Conservation (phyloP, 1,140 invertebrate species). For the Venturia canescens region DNA sequence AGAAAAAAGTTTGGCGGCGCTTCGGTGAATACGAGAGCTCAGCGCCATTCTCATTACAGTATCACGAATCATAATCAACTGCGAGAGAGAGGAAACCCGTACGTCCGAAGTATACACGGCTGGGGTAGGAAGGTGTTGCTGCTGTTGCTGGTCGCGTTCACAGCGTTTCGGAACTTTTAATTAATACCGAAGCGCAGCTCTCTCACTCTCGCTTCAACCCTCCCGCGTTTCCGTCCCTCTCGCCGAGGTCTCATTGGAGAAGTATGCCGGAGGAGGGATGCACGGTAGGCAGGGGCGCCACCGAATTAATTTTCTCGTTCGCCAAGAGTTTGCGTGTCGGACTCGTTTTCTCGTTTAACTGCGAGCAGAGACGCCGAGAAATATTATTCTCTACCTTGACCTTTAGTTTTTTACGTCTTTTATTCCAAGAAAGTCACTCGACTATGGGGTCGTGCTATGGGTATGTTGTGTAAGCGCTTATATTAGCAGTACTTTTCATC, state of each 20-base stretch:
- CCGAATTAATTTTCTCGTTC: conserved; percentile 42
- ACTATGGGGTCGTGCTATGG: conserved; percentile 24
- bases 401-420: conserved; percentile 41
- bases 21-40: conserved; percentile 20
- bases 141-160: conserved; percentile 27
- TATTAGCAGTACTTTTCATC: conserved; percentile 7
- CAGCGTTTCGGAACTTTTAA: conserved; percentile 63
- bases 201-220: neutral
- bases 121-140: conserved; percentile 44
- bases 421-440: neutral
- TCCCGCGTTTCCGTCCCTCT: conserved; percentile 1
- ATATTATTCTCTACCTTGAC: conserved; percentile 44
- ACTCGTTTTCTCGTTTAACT: conserved; percentile 38
- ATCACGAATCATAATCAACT: conserved; percentile 61
- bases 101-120: neutral
- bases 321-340: conserved; percentile 41
- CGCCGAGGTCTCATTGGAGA: conserved; percentile 17
- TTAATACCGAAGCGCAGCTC: conserved; percentile 59
- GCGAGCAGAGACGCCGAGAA: conserved; percentile 13
- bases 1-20: conserved; percentile 38
- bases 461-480: conserved; percentile 6
- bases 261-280: neutral
- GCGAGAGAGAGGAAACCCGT: conserved; percentile 26
- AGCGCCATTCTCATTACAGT: conserved; percentile 51
- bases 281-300: neutral